Evolutionary conservation across 2,888 invertebrate genomes (phyloP).

Genomic region (Ptilodon capucinus): DNA sequence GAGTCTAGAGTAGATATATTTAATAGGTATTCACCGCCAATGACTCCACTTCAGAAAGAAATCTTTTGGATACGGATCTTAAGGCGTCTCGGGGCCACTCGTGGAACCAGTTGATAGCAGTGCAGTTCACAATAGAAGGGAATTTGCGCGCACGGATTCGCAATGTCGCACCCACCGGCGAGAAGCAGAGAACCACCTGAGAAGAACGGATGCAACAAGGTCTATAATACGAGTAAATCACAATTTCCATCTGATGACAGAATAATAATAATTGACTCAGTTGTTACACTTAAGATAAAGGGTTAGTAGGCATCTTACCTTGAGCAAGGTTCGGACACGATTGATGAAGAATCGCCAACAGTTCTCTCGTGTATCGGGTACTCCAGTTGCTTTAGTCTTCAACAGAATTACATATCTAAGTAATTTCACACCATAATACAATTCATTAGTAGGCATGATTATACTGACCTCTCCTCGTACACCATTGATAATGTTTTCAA

Average conservation of each 20-base stretch:
- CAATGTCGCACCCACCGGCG: slow-evolving; percentile 95
- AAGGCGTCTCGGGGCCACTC: slow-evolving; percentile 97
- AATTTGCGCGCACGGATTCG: slow-evolving; percentile 94
- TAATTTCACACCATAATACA: no score
- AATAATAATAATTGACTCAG: no score
- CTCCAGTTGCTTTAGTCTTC: slow-evolving; percentile 90
- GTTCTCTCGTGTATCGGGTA: slow-evolving; percentile 93
- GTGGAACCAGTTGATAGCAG: slow-evolving; percentile 98
- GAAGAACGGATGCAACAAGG: not conserved
- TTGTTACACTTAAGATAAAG: no score
- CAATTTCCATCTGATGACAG: no score
- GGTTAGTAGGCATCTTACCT: slow-evolving; percentile 65
- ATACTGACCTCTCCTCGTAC: slow-evolving; percentile 86
- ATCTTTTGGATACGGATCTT: slow-evolving; percentile 92
- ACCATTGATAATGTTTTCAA: slow-evolving; percentile 91
- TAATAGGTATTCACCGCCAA: slow-evolving; percentile 82
- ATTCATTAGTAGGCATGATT: no score
- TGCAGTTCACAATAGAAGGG: slow-evolving; percentile 96
- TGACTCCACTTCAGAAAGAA: slow-evolving; percentile 89
- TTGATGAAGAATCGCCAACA: slow-evolving; percentile 98
- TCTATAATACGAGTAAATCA: no score
- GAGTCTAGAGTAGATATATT: no score
- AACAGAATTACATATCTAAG: slow-evolving; percentile 7
- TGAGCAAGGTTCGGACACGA: slow-evolving; percentile 89
- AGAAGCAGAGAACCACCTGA: slow-evolving; percentile 93